phyloP scores from a whole-genome alignment of 23 tunicate genomes.

The Halocynthia aurantium region DNA sequence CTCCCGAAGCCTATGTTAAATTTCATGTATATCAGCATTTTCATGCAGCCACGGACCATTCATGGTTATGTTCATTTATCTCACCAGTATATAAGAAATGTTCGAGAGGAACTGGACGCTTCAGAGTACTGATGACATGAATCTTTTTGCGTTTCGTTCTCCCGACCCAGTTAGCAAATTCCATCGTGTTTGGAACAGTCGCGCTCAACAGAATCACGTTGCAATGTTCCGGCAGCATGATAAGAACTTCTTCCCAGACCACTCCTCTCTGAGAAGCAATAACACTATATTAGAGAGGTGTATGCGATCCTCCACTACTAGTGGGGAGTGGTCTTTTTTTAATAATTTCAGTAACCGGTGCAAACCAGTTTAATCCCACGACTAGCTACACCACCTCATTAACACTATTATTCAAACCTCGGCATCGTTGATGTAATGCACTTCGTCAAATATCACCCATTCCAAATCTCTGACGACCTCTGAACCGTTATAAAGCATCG shows the following conservation, averaged over 20 bases:
- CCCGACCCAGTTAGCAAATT: constrained; percentile 99
- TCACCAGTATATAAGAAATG: constrained; percentile 92
- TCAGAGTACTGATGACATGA: constrained; percentile 83
- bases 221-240: constrained; percentile 95
- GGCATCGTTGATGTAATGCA: constrained; percentile 96
- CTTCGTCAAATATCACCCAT: constrained; percentile 99
- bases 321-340: too few species aligned
- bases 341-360: too few species aligned
- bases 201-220: constrained; percentile 88
- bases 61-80: not conserved
- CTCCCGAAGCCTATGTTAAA: too few species aligned
- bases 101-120: constrained; percentile 91
- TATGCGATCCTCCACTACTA: not conserved
- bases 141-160: constrained; percentile 71
- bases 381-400: not conserved
- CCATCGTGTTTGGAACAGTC: constrained; percentile 87
- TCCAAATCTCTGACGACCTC: constrained; percentile 94
- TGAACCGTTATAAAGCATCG: constrained; percentile 97
- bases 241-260: constrained; percentile 98
- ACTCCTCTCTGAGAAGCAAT: constrained; percentile 63
- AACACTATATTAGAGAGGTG: not conserved
- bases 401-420: constrained; percentile 43
- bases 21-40: too few species aligned
- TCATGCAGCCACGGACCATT: too few species aligned
- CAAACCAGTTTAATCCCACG: too few species aligned